phyloP scores from a whole-genome alignment of 2,797 vertebrate species.

The Pangasius macronema region DNA sequence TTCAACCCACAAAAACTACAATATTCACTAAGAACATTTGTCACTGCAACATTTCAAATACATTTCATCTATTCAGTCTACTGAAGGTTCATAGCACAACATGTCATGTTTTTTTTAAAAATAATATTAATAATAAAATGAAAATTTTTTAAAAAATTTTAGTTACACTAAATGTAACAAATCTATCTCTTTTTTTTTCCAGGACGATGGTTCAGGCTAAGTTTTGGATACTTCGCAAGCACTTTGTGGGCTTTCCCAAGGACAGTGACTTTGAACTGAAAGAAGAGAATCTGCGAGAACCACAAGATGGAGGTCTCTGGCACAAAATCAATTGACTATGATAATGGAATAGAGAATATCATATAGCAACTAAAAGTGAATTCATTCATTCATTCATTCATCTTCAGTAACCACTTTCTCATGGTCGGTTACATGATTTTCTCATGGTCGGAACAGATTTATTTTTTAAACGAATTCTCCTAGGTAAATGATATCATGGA shows the following conservation, averaged over 20 bases:
- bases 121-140: not conserved
- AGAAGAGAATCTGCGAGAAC: conserved; percentile 76
- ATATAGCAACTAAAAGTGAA: not conserved
- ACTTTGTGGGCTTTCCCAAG: conserved; percentile 82
- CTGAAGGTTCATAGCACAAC: not conserved
- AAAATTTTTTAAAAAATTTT: not conserved
- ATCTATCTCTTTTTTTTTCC: not conserved
- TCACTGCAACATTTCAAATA: not conserved
- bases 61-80: not conserved
- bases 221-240: conserved; percentile 79
- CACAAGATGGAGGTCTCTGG: conserved; percentile 81
- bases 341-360: not conserved
- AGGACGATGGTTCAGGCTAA: conserved; percentile 78
- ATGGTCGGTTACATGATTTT: not conserved
- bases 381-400: not conserved
- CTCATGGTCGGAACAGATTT: not conserved
- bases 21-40: not conserved
- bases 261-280: conserved; percentile 80
- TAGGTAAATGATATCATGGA: not conserved
- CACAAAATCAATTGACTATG: not conserved
- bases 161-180: not conserved
- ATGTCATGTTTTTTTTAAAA: not conserved
- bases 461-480: not conserved
- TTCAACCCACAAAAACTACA: not conserved
- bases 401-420: not conserved